Evolutionary conservation across 1,140 invertebrate species (phyloP).

Genomic region (Babylonia areolata): DNA sequence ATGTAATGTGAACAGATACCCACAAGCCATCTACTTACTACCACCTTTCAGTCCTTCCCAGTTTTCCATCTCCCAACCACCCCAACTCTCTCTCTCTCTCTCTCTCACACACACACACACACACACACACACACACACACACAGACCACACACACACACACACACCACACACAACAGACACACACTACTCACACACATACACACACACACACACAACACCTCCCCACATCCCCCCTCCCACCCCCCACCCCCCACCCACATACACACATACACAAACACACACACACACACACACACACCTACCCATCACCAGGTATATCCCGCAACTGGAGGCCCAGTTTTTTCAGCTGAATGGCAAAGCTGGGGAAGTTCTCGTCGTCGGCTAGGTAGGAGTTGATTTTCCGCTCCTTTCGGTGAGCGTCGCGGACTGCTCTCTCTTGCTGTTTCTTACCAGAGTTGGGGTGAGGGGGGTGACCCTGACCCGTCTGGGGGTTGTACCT

Average conservation of each 20-base stretch:
- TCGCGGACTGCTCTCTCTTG: conserved; percentile 67
- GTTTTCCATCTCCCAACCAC: too few species aligned
- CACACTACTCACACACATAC: background rate
- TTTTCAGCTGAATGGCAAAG: conserved; percentile 75
- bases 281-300: conserved; percentile 48
- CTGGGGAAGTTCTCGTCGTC: conserved; percentile 75
- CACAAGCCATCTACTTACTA: too few species aligned
- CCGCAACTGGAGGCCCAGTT: conserved; percentile 76
- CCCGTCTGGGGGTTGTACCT: background rate
- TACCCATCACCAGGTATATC: conserved; percentile 80
- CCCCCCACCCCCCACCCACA: too few species aligned
- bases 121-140: too few species aligned
- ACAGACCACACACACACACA: too few species aligned
- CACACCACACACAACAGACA: too few species aligned
- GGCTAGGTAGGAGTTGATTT: conserved; percentile 67
- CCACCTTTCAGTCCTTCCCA: too few species aligned
- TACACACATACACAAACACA: conserved; percentile 19
- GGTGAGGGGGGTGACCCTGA: background rate
- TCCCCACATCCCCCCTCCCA: too few species aligned
- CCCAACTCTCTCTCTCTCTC: background rate
- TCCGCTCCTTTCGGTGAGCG: conserved; percentile 61
- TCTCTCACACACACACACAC: background rate
- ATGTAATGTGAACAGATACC: too few species aligned
- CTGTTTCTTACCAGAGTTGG: conserved; percentile 51
- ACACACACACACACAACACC: conserved; percentile 15